Base-by-base conservation (phyloP, 2,888 invertebrate species). In the Callyntrura sp. region DNA sequence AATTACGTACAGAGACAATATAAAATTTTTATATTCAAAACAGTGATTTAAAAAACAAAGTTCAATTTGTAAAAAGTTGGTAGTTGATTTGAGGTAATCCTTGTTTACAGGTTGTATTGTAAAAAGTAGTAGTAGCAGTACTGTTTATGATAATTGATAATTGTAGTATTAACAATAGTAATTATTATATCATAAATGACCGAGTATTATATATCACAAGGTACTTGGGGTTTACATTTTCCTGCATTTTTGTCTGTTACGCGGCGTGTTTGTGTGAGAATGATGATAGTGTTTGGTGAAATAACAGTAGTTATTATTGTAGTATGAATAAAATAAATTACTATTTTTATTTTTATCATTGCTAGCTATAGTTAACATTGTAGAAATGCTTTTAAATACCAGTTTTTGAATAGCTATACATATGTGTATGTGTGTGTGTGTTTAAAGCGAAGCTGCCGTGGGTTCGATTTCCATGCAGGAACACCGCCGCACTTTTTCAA, bases 391-490 rank as follows among this genome's bases (percentile, higher is more conserved):
- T 23, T 73, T 51, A 76, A 76, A 76, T 51, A 76, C 76, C 48
- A 76, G 48, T 76, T 76, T 76, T 51, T 76, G 25, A 25, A 25
- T 51, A 51, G 48, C 76, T 51, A 51, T n/a, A 23, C 25, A 70
- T 1, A 48, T 17, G 14, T 12, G 8, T 28, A 48, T 76, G 62
- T 43, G 8, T 62, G n/a, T n/a, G n/a, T n/a, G n/a, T 65, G 6
- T 73, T 90, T 85, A 90, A 76, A 90, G 86, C 25, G 91, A 91
- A 23, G 89, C 82, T 62, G 89, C 89, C n/a, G 91, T 92, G 23
- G 91, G 92, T 51, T 92, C 92, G 45, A 92, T 91, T 90, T 93
- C 92, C 92, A 93, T 93, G 73, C 93, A 93, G 9, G 92, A 92
- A 65, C 93, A 93, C 79, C 93, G 79, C 55, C 92, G 57, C 20